phyloP scores from a whole-genome alignment of 1,140 invertebrate genomes.

The Drosophila subobscura region DNA sequence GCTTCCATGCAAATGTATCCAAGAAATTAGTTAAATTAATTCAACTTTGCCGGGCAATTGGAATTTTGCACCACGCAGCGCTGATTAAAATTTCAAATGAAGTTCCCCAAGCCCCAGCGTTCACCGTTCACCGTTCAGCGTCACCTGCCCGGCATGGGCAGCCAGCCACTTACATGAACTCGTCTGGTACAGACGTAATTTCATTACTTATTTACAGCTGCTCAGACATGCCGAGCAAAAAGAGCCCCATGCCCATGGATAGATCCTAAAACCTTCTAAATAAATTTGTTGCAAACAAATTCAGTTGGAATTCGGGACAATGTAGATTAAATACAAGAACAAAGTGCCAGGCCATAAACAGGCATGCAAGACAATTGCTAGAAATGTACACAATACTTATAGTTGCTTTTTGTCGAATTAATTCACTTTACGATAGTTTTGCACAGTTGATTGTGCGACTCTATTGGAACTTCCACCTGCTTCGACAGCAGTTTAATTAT shows the following conservation, averaged over 20 bases:
- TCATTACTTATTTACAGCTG: slow-evolving; percentile 72
- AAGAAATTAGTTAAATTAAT: slow-evolving; percentile 73
- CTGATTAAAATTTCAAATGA: slow-evolving; percentile 65
- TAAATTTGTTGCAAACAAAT: too few relatives aligned
- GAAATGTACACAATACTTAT: too few relatives aligned
- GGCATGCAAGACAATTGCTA: too few relatives aligned
- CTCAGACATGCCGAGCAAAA: slow-evolving; percentile 43
- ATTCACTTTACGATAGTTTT: too few relatives aligned
- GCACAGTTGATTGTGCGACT: background rate
- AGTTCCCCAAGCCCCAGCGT: slow-evolving; percentile 2
- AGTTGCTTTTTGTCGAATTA: too few relatives aligned
- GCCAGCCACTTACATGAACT: slow-evolving; percentile 30
- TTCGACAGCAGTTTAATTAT: slow-evolving; percentile 35
- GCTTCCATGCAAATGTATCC: slow-evolving; percentile 58
- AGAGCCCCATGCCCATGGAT: background rate
- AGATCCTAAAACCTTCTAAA: too few relatives aligned
- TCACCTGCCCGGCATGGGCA: background rate
- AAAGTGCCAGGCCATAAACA: too few relatives aligned
- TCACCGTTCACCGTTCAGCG: background rate
- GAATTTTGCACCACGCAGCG: slow-evolving; percentile 34
- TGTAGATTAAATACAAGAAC: too few relatives aligned
- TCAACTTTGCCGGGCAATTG: slow-evolving; percentile 59
- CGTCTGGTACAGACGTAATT: slow-evolving; percentile 55
- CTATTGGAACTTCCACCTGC: slow-evolving; percentile 26
- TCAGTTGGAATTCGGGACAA: too few relatives aligned